phyloP scores from a whole-genome alignment of 2,888 invertebrate genomes.

The Callimorpha dominula region DNA sequence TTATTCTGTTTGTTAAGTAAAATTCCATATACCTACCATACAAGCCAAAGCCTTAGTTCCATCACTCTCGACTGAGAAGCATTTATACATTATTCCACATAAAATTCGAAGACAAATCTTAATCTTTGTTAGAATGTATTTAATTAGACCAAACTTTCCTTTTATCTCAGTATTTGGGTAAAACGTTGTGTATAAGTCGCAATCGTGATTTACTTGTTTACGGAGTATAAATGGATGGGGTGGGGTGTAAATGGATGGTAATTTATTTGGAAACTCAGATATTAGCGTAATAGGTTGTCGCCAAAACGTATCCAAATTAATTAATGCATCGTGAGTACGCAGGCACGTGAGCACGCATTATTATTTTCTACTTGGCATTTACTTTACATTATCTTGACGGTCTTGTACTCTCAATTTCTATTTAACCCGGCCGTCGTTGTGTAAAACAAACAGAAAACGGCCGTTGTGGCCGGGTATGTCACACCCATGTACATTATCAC shows the following conservation, averaged over 20 bases:
- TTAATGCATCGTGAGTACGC: background rate
- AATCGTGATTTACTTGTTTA: conserved; percentile 1
- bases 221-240: background rate
- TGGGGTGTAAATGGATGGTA: background rate
- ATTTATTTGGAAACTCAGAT: background rate
- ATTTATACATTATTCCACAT: background rate
- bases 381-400: background rate
- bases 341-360: background rate
- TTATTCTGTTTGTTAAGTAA: too few relatives aligned
- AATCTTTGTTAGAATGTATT: conserved; percentile 4
- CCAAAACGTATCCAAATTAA: background rate
- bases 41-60: background rate
- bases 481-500: too few relatives aligned
- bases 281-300: background rate
- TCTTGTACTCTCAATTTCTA: background rate
- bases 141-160: conserved; percentile 1
- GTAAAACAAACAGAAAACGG: too few relatives aligned
- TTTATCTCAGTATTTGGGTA: background rate
- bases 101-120: background rate
- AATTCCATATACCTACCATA: background rate
- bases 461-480: too few relatives aligned
- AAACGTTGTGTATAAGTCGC: background rate
- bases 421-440: background rate
- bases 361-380: background rate
- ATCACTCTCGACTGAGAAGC: background rate